Evolutionary conservation across 2,888 invertebrate species (phyloP).

Genomic region (Uropetala carovei): DNA sequence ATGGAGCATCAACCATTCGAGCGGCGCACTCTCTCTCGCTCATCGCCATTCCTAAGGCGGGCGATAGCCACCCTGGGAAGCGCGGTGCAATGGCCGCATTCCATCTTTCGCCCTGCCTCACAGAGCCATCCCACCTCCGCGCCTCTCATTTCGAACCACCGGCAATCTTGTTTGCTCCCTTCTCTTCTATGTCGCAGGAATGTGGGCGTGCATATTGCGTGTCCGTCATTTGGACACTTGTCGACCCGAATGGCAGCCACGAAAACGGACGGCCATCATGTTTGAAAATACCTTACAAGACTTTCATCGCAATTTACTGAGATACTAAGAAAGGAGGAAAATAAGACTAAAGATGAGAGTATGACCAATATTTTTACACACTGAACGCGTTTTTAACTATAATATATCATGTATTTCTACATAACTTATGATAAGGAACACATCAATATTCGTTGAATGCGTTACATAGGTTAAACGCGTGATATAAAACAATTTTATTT

Average conservation of each 20-base stretch:
- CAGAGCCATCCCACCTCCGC: neutral
- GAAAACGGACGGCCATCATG: too few species aligned
- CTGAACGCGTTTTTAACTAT: too few species aligned
- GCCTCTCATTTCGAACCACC: neutral
- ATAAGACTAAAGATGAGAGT: too few species aligned
- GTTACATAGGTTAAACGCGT: too few species aligned
- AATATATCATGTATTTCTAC: too few species aligned
- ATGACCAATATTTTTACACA: too few species aligned
- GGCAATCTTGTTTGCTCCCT: conserved; percentile 19
- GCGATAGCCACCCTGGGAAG: neutral
- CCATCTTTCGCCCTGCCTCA: neutral
- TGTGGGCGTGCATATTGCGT: conserved; percentile 19
- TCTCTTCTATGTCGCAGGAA: conserved; percentile 25
- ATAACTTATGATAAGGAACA: too few species aligned
- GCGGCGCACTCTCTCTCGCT: neutral
- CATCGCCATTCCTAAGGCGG: conserved; percentile 48
- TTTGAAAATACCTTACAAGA: too few species aligned
- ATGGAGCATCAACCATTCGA: conserved; percentile 12
- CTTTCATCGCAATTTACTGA: too few species aligned
- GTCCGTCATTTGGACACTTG: neutral
- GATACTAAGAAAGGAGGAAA: too few species aligned
- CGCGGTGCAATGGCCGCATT: neutral
- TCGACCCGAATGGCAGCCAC: neutral
- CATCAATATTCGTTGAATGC: too few species aligned
- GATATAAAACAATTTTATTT: too few species aligned